Evolutionary conservation across 2,797 vertebrate genomes (phyloP).

Genomic region (Sebastes melanostomus): DNA sequence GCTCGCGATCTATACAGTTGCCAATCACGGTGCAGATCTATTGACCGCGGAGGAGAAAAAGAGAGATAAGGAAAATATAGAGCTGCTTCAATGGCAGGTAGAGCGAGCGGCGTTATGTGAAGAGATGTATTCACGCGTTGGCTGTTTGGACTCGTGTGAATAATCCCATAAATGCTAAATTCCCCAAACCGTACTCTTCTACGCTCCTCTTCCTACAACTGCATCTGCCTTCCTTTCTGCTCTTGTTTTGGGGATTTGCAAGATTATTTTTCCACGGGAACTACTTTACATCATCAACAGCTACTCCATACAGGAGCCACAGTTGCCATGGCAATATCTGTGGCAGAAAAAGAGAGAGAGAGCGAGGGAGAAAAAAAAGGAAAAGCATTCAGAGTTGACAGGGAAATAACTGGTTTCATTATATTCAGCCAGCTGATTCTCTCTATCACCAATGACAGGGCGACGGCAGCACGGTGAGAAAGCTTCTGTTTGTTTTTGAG

Average conservation of each 20-base stretch:
- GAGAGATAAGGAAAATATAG: constrained; percentile 54
- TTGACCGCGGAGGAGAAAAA: constrained; percentile 46
- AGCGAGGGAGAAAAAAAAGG: not conserved
- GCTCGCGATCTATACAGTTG: constrained; percentile 65
- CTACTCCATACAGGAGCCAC: constrained; percentile 70
- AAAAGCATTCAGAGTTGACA: constrained; percentile 76
- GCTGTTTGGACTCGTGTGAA: constrained; percentile 24
- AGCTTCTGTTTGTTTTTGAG: constrained; percentile 68
- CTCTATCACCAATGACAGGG: constrained; percentile 72
- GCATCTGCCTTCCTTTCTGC: constrained; percentile 58
- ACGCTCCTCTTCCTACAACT: constrained; percentile 61
- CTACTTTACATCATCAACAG: constrained; percentile 73
- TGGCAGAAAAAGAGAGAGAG: constrained; percentile 31
- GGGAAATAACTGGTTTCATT: constrained; percentile 81
- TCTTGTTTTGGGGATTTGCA: constrained; percentile 80
- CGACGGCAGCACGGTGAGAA: constrained; percentile 41
- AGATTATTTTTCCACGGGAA: constrained; percentile 76
- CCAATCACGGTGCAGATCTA: constrained; percentile 73
- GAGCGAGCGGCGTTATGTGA: constrained; percentile 13
- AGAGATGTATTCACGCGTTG: constrained; percentile 8
- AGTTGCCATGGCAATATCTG: constrained; percentile 83
- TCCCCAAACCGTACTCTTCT: constrained; percentile 48
- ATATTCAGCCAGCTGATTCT: constrained; percentile 77
- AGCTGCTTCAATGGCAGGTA: constrained; percentile 50
- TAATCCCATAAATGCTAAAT: constrained; percentile 72